phyloP scores from a whole-genome alignment of 2,797 vertebrate species.

The Esox lucius region DNA sequence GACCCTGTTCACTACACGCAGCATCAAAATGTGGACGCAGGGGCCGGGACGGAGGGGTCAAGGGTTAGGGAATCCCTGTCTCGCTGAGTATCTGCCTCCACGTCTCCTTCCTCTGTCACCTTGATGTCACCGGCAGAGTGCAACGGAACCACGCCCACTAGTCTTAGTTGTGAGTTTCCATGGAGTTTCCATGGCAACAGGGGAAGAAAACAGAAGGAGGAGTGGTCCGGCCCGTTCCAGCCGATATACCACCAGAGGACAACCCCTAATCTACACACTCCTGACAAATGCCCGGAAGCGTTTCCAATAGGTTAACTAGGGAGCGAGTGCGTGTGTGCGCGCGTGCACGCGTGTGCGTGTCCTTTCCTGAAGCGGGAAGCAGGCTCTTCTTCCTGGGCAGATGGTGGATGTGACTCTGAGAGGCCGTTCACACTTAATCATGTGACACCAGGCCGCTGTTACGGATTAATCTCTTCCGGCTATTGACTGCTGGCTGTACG shows the following conservation, averaged over 20 bases:
- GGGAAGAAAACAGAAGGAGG: background rate
- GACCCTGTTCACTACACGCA: no score
- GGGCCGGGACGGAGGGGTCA: no score
- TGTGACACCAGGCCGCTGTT: conserved; percentile 52
- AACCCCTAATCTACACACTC: background rate
- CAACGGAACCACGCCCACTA: background rate
- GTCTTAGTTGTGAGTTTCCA: background rate
- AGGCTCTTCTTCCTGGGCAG: conserved; percentile 33
- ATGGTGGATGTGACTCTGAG: conserved; percentile 52
- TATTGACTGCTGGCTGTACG: conserved; percentile 57
- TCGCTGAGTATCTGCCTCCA: no score
- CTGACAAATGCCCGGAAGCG: background rate
- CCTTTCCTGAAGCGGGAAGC: background rate
- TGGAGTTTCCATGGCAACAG: conserved; percentile 8
- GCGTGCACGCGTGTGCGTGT: background rate
- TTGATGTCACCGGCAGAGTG: background rate
- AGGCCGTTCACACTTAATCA: conserved; percentile 63
- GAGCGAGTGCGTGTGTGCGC: background rate
- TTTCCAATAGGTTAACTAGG: background rate
- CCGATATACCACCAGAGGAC: background rate
- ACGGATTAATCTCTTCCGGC: conserved; percentile 66
- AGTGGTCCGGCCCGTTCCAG: background rate
- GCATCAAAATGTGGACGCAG: no score
- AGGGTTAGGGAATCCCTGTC: no score
- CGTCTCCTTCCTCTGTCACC: no score